Evolutionary conservation across 2,797 vertebrate genomes (phyloP), one percentile per base, ranked within the genome.

Genomic region (Takifugu ocellatus): DNA sequence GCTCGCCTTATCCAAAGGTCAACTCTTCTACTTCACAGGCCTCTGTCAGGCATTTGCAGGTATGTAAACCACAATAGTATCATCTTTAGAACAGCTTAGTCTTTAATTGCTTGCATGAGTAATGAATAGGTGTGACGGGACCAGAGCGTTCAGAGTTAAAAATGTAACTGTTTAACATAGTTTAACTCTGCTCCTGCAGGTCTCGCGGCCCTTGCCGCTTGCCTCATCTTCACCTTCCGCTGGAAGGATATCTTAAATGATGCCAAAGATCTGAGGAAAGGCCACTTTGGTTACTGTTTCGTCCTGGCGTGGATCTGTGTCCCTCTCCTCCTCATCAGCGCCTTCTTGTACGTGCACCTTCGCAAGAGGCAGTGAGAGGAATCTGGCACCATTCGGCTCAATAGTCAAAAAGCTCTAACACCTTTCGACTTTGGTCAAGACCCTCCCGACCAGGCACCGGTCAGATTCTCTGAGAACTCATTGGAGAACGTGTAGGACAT

Each of bases 1-100:
- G 29, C 89, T 94, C 77, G 92, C 90, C 42, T 84, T 95, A 81
- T 80, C 90, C 43, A 88, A 78, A 70, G 94, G 93, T 76, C 90
- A 88, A 1, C 92, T 96, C 61, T 96, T 96, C 89, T 96, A 95
- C 17, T 88, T 94, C 79, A 94, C 93, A 0, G 94, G 94, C 57
- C 62, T 94, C 69, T 94, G 92, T 67, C 94, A 96, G 79, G 84
- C 90, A 7, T 92, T 93, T 44, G 90, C 94, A 86, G 92, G 94
- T 96, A 61, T 61, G 42, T 45, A 1, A 61, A 10, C 3, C 39
- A 10, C 33, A 42, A 9, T 10, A 33, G 2, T 10, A 9, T 2
- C 8, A 29, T 29, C 5, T 29, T 29, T 5, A 29, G 21, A 21
- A 21, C 21, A 21, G 21, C 27, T 29, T 29, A 6, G 27, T 29